Percentiles rank a stretch among this genome's conserved stretches.
phyloP scores from a whole-genome alignment of 2,888 invertebrate genomes.

The Slavum lentiscoides region DNA sequence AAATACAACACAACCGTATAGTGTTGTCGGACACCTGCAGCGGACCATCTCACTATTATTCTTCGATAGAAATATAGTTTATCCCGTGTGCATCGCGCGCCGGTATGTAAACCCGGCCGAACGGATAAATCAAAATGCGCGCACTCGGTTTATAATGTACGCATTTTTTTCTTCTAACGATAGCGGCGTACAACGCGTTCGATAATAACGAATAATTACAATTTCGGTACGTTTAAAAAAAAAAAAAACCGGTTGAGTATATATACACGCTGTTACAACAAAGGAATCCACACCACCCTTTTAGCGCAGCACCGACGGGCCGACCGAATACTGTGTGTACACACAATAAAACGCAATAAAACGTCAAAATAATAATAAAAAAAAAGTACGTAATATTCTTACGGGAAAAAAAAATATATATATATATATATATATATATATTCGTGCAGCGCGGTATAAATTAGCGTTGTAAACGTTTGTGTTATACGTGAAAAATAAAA shows the following conservation, averaged over 20 bases:
- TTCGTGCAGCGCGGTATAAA: too few species aligned
- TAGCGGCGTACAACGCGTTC: not conserved
- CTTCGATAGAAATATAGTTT: not conserved
- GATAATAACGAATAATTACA: not conserved
- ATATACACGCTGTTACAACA: too few species aligned
- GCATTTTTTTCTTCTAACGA: constrained; percentile 18
- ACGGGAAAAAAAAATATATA: too few species aligned
- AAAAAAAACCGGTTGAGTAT: constrained; percentile 26
- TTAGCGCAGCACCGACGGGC: not conserved
- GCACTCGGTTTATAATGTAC: not conserved
- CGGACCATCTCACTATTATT: not conserved
- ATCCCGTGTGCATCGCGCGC: not conserved
- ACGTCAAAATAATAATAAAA: too few species aligned
- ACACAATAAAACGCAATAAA: too few species aligned
- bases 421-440: too few species aligned
- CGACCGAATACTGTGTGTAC: not conserved
- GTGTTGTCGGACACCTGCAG: not conserved
- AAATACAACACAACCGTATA: too few species aligned
- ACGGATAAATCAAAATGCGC: constrained; percentile 27
- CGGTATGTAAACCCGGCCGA: not conserved
- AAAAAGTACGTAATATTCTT: too few species aligned
- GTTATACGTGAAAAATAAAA: too few species aligned
- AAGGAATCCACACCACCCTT: not conserved
- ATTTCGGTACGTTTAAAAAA: not conserved
- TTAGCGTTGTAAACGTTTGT: too few species aligned